These are phyloP conservation scores for Branchipolynoe longqiensis DNA, from an alignment of 2,888 invertebrate genomes.

Conservation along the genomic window DNA sequence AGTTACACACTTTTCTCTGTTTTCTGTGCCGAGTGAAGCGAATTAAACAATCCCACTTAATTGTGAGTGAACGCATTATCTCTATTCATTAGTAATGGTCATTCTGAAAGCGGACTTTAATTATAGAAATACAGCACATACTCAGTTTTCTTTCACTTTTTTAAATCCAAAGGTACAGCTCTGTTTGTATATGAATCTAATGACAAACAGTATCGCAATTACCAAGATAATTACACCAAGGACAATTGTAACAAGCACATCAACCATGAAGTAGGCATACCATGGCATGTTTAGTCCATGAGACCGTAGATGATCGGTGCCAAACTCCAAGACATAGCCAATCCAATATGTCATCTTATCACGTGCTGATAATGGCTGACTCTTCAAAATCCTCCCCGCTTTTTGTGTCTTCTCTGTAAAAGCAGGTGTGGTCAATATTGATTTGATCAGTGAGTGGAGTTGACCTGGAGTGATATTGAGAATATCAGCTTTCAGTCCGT, in stretches of 20 bases:
- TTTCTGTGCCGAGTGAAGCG: no score
- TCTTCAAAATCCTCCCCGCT: slow-evolving; percentile 13
- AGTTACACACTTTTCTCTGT: no score
- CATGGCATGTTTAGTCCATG: slow-evolving; percentile 37
- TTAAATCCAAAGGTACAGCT: no score
- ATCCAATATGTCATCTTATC: background rate
- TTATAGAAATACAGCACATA: no score
- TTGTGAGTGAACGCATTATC: no score
- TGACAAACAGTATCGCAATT: background rate
- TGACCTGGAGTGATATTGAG: slow-evolving; percentile 1
- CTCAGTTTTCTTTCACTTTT: no score
- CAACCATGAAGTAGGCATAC: slow-evolving; percentile 31
- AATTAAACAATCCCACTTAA: no score
- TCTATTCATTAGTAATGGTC: no score
- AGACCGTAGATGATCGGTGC: background rate
- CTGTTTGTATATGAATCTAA: background rate
- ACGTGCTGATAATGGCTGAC: background rate
- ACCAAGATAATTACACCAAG: background rate
- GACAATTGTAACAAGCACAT: background rate
- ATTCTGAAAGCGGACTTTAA: no score
- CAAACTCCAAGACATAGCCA: slow-evolving; percentile 37
- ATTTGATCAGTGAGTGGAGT: background rate
- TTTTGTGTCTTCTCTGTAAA: slow-evolving; percentile 23
- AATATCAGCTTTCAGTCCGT: slow-evolving; percentile 15
- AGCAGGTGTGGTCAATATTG: background rate